Evolutionary conservation across 2,888 invertebrate genomes (phyloP).

Genomic region (Drosophila rubida): DNA sequence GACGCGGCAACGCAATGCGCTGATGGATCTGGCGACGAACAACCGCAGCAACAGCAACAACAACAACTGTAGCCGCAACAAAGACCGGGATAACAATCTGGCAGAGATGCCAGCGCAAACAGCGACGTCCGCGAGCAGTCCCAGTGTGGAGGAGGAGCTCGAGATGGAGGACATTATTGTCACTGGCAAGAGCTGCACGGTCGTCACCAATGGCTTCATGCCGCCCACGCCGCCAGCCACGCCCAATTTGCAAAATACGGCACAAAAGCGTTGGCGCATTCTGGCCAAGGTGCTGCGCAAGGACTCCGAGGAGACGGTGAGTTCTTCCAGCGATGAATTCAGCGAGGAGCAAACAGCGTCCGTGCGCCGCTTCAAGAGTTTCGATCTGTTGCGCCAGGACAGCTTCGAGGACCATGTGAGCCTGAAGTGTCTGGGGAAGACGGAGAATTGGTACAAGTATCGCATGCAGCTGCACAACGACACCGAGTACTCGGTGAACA

Average conservation of each 20-base stretch:
- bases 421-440: constrained; percentile 84
- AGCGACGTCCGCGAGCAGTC: constrained; percentile 13
- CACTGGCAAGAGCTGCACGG: constrained; percentile 37
- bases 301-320: constrained; percentile 84
- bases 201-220: constrained; percentile 44
- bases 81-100: constrained; percentile 38
- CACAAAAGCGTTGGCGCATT: constrained; percentile 89
- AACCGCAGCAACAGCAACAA: constrained; percentile 13
- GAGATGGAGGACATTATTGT: constrained; percentile 60
- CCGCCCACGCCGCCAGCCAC: constrained; percentile 83
- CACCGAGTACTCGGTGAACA: constrained; percentile 86
- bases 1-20: constrained; percentile 38
- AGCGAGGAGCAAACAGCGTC: constrained; percentile 85
- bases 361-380: constrained; percentile 87
- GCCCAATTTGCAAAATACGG: constrained; percentile 85
- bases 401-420: constrained; percentile 84
- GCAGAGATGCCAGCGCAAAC: constrained; percentile 38
- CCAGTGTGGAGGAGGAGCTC: constrained; percentile 58
- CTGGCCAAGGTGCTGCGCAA: constrained; percentile 88
- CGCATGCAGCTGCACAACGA: constrained; percentile 85
- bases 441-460: constrained; percentile 88
- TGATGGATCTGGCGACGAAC: constrained; percentile 28
- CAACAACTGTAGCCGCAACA: constrained; percentile 25
- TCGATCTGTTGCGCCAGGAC: constrained; percentile 86
- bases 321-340: constrained; percentile 82